Base-by-base conservation (phyloP, 2,797 vertebrate species). In the Spatula clypeata region DNA sequence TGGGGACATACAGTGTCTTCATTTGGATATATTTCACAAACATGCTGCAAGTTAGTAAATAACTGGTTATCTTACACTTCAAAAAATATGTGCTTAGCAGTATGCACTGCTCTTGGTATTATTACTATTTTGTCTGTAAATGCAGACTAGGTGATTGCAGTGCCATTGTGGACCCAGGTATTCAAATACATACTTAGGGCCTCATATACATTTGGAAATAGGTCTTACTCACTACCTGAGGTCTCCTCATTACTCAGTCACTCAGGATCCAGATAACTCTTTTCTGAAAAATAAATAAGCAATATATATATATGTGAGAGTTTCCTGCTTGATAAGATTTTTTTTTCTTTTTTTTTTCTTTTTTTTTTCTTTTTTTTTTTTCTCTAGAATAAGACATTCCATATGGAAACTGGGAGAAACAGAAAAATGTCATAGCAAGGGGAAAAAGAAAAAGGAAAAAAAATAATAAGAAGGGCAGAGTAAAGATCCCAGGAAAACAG, bases 341-440 rank as follows among this genome's bases (percentile, higher is more conserved):
- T 1, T 4, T 34, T 44, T 40, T 1, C 4, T 34, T 44, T 32
- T 1, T 5, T n/a, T 13, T 44, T 24, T 34, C 19, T 32, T 1
- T 5, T n/a, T 13, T 44, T 24, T 27, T 57, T 34, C 8, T 34
- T 8, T 12, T 17, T 9, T 3, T 19, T 8, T 40, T 11, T 24
- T 5, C 7, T 36, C 11, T 6, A 61, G 15, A 91, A 81, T 42
- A 26, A 45, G 64, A 49, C 26, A 23, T 13, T 34, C 32, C 20
- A 74, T 40, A 77, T 32, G 26, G 32, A 61, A 60, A 73, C 5
- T 32, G 42, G 51, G 34, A 88, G 49, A 74, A 87, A 32, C 2
- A 80, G 34, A 24, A 64, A 94, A 74, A 18, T 24, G 16, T 38
- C 31, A 67, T 6, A 79, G 31, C 53, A 82, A 65, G 5, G 42